Conservation (phyloP, 2,113 vertebrate genomes). For the Riparia riparia region DNA sequence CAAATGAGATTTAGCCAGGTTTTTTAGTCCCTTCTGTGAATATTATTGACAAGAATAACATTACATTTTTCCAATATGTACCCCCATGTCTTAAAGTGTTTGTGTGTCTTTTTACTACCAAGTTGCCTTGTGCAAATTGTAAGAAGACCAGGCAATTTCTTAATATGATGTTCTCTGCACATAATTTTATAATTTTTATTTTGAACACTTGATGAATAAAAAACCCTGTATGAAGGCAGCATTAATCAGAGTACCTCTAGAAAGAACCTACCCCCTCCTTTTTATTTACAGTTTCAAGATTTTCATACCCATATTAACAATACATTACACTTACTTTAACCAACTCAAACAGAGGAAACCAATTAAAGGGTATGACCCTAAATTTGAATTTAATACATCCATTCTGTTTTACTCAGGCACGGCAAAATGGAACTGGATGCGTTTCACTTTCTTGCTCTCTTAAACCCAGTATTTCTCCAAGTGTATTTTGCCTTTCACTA, state of each 20-base stretch:
- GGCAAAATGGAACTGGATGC: background rate
- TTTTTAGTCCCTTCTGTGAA: background rate
- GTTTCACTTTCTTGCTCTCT: background rate
- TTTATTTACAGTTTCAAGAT: background rate
- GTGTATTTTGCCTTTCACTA: background rate
- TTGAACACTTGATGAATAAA: background rate
- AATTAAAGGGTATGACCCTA: background rate
- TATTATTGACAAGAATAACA: background rate
- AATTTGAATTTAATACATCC: background rate
- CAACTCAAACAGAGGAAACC: background rate
- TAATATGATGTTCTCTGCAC: background rate
- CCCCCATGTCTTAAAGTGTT: background rate
- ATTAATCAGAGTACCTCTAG: background rate
- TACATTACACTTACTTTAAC: background rate
- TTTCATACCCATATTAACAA: background rate
- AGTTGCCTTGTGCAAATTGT: background rate
- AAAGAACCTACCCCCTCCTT: rapidly evolving
- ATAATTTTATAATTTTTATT: background rate
- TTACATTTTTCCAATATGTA: rapidly evolving
- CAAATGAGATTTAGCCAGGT: background rate
- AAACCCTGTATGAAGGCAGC: background rate
- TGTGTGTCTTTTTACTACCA: background rate
- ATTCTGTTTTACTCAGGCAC: background rate
- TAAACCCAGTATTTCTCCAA: background rate
- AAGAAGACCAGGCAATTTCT: background rate